A percentile compares a stretch with the other conserved stretches of the same genome.
Evolutionary conservation across 2,888 invertebrate genomes (phyloP).

Genomic region (Campoplex nolae): DNA sequence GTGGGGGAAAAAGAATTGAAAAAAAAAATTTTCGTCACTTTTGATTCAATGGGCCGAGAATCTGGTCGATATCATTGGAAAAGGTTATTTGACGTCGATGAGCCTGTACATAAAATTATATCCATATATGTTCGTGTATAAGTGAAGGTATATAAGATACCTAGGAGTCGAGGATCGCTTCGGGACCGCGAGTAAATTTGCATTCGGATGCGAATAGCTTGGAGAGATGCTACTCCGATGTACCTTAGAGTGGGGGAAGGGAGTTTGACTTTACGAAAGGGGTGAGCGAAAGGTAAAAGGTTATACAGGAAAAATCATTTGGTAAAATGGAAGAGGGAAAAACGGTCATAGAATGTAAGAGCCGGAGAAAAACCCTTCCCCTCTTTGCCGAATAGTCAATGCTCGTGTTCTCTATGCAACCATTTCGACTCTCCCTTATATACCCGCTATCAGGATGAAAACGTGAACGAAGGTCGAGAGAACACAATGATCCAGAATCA

Average conservation of each 20-base stretch:
- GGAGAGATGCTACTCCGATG: constrained; percentile 59
- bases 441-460: constrained; percentile 46
- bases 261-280: constrained; percentile 10
- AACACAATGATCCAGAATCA: constrained; percentile 58
- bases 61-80: neutral
- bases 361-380: constrained; percentile 21
- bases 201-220: constrained; percentile 72
- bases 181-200: constrained; percentile 72
- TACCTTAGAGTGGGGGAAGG: neutral
- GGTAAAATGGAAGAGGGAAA: constrained; percentile 44
- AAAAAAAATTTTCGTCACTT: neutral
- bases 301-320: constrained; percentile 48
- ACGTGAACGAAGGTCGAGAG: constrained; percentile 43
- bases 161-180: constrained; percentile 66
- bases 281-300: constrained; percentile 54
- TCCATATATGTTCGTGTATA: constrained; percentile 16
- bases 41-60: neutral
- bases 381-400: constrained; percentile 40
- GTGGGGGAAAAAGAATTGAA: neutral
- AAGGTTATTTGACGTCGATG: constrained; percentile 31
- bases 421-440: constrained; percentile 14
- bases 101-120: constrained; percentile 7
- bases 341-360: constrained; percentile 51
- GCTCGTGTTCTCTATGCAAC: constrained; percentile 44
- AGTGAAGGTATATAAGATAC: constrained; percentile 42